Evolutionary conservation across 1,140 invertebrate species (phyloP).

Genomic region (Platyscapa corneri): DNA sequence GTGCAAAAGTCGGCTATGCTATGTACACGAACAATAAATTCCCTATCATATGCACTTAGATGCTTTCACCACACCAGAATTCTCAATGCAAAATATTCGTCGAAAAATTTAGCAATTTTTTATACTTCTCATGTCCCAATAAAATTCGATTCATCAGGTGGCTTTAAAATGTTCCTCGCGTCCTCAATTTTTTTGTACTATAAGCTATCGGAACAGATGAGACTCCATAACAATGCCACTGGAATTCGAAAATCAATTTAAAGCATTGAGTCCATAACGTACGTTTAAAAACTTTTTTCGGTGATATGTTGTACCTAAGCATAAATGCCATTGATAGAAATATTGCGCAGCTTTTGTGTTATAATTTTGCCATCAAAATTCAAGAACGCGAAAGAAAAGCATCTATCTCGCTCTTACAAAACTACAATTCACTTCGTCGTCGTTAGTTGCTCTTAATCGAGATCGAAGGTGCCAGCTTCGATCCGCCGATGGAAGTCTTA

Average conservation of each 20-base stretch:
- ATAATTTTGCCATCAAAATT: not conserved
- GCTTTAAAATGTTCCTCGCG: no score
- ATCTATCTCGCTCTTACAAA: not conserved
- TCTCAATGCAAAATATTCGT: not conserved
- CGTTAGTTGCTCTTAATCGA: not conserved
- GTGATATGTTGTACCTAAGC: no score
- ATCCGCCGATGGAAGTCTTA: not conserved
- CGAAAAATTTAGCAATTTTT: no score
- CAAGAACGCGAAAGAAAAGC: not conserved
- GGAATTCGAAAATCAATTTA: no score
- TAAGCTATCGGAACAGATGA: no score
- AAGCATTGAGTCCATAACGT: no score
- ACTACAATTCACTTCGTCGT: not conserved
- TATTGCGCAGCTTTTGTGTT: not conserved
- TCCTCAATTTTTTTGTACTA: no score
- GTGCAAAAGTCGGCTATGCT: not conserved
- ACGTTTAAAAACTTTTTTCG: no score
- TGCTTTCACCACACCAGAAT: not conserved
- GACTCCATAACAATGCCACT: no score
- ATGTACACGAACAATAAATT: not conserved
- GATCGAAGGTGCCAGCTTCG: not conserved
- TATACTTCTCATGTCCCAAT: no score
- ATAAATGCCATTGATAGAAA: no score
- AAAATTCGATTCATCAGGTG: no score
- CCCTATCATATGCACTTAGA: not conserved